Evolutionary conservation across 1,140 invertebrate species (phyloP), one percentile per base, ranked within the genome.

Genomic region (Leptoteleia sp.): DNA sequence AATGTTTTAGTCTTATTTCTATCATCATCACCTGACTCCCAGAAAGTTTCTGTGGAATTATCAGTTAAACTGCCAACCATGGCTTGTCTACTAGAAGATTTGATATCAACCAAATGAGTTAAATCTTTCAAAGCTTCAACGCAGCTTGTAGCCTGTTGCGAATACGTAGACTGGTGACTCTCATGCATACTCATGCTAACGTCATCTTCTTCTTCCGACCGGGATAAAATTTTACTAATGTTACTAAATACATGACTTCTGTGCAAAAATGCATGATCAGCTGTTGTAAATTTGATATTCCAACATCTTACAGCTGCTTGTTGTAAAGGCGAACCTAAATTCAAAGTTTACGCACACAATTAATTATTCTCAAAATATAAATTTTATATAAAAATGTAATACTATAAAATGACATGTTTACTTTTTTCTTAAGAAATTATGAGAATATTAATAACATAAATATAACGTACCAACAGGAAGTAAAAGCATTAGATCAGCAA

Each of bases 1-100:
- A 96, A 91, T 1, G 90, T 91, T 85, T 99, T 98, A 1, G 95
- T 94, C 87, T 97, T 97, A 84, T 97, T 97, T 50, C 94, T 89
- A 88, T 99, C 97, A 84, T 99, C 98, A 81, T 99, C 98, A 1
- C 97, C 97, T 64, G 97, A 98, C 89, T 99, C 98, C 98, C 98
- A 99, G 88, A 99, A 99, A 0, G 98, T 99, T 89, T 99, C 98
- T 0, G 97, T 99, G 0, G 96, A 97, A 80, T 94, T 95, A 87
- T 99, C 98, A 0, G 93, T 96, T 4, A 99, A 91, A 83, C 96
- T 97, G 1, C 93, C 94, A 13, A 97, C 93, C 96, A 99, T 98
- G 1, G 96, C 96, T 81, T 95, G 95, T 1, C 97, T 91, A 79
- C 97, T 98, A 0, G 97, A 99, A 0, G 96, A 95, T 75, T 95